Evolutionary conservation across 2,888 invertebrate genomes (phyloP).

Genomic region (Drosophila rellima): DNA sequence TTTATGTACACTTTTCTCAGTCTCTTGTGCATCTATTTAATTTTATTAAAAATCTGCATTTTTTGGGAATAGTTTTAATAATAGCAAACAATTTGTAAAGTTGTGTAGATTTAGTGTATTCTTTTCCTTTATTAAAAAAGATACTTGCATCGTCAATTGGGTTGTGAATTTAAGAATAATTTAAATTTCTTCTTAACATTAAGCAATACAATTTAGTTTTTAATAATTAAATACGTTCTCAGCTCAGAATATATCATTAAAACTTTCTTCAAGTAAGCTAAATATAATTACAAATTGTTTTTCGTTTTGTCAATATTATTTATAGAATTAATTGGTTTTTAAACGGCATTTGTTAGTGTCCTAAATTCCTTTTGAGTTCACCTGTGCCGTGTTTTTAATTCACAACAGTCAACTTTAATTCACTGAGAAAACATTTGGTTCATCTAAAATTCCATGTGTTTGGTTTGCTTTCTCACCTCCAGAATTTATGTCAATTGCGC

Average conservation of each 20-base stretch:
- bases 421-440: neutral
- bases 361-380: neutral
- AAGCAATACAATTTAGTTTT: too few species aligned
- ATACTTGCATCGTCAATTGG: too few species aligned
- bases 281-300: neutral
- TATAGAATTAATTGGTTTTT: neutral
- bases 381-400: neutral
- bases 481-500: slow-evolving; percentile 56
- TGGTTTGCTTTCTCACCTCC: slow-evolving; percentile 32
- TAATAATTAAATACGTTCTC: neutral
- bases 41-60: too few species aligned
- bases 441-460: slow-evolving; percentile 48
- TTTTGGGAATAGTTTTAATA: too few species aligned
- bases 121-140: too few species aligned
- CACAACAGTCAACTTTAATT: neutral
- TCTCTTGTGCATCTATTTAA: too few species aligned
- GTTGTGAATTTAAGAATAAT: too few species aligned
- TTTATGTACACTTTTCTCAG: neutral
- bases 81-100: too few species aligned
- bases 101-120: too few species aligned
- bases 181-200: too few species aligned
- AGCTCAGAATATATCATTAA: neutral
- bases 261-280: neutral
- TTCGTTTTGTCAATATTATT: neutral
- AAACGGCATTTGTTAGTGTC: neutral